Conservation (phyloP, 2,797 vertebrate species). For the Ctenosaura bakeri region DNA sequence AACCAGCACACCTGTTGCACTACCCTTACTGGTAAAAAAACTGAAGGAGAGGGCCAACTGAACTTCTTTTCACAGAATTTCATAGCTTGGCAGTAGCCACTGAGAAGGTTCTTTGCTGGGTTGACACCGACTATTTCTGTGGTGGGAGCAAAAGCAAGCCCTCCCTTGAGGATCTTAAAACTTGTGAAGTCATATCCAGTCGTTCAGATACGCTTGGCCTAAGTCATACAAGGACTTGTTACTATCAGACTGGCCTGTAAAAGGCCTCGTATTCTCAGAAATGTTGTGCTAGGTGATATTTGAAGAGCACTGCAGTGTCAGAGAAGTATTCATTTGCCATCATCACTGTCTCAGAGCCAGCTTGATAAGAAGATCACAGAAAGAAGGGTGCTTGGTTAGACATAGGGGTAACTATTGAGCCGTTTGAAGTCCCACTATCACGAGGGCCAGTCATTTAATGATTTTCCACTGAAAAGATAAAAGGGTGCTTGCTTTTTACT, state of each 20-base stretch:
- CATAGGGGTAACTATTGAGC: not conserved
- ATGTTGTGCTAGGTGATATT: not conserved
- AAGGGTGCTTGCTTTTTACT: not conserved
- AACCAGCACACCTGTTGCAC: too few species aligned
- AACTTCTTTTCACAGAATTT: too few species aligned
- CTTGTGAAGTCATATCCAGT: too few species aligned
- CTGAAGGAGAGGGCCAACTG: too few species aligned
- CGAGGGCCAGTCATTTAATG: not conserved
- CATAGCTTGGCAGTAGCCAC: too few species aligned
- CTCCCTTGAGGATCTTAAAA: too few species aligned
- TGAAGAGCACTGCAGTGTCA: not conserved
- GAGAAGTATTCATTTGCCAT: not conserved
- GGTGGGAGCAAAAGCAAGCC: too few species aligned
- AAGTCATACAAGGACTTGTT: too few species aligned
- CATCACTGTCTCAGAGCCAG: not conserved
- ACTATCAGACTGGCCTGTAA: not conserved
- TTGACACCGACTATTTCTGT: too few species aligned
- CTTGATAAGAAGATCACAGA: constrained; percentile 1
- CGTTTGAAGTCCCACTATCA: not conserved
- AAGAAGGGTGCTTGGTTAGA: not conserved
- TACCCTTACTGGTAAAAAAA: too few species aligned
- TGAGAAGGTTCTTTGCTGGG: too few species aligned
- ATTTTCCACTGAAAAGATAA: not conserved
- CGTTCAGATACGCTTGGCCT: too few species aligned
- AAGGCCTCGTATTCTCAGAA: not conserved